phyloP scores from a whole-genome alignment of 2,888 invertebrate species.

The Protophormia terraenovae region DNA sequence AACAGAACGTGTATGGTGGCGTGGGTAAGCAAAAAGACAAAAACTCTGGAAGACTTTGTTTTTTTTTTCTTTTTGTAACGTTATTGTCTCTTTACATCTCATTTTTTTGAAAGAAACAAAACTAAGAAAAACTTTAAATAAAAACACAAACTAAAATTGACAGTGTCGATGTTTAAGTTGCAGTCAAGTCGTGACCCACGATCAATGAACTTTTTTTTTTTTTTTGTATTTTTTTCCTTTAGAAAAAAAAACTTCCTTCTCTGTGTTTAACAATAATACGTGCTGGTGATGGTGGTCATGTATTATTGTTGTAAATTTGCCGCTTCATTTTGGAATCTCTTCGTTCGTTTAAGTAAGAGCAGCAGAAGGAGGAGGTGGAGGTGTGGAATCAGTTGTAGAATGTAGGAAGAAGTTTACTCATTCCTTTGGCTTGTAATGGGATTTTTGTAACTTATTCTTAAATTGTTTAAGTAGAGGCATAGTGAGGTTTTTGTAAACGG shows the following conservation, averaged over 20 bases:
- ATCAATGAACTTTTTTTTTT: constrained; percentile 75
- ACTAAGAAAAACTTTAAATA: neutral
- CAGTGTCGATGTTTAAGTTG: constrained; percentile 62
- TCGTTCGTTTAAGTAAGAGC: neutral
- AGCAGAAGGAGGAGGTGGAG: neutral
- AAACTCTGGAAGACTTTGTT: constrained; percentile 50
- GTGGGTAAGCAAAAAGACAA: constrained; percentile 47
- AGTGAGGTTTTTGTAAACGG: neutral
- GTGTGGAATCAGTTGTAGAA: neutral
- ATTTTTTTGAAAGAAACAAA: constrained; percentile 42
- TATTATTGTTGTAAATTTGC: constrained; percentile 60
- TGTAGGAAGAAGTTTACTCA: constrained; percentile 13
- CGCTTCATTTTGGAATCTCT: constrained; percentile 40
- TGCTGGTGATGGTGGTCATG: constrained; percentile 64
- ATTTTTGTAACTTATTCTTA: constrained; percentile 41
- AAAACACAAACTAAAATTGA: constrained; percentile 64
- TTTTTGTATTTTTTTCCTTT: constrained; percentile 43
- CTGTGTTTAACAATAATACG: constrained; percentile 46
- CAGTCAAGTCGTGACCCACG: constrained; percentile 77
- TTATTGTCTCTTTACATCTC: constrained; percentile 61
- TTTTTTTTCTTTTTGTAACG: neutral
- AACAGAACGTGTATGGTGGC: constrained; percentile 47
- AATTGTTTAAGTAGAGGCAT: constrained; percentile 2
- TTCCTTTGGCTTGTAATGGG: constrained; percentile 40
- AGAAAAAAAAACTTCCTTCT: constrained; percentile 44